Base-by-base conservation (phyloP, 1,140 invertebrate species). In the Batillaria attramentaria region DNA sequence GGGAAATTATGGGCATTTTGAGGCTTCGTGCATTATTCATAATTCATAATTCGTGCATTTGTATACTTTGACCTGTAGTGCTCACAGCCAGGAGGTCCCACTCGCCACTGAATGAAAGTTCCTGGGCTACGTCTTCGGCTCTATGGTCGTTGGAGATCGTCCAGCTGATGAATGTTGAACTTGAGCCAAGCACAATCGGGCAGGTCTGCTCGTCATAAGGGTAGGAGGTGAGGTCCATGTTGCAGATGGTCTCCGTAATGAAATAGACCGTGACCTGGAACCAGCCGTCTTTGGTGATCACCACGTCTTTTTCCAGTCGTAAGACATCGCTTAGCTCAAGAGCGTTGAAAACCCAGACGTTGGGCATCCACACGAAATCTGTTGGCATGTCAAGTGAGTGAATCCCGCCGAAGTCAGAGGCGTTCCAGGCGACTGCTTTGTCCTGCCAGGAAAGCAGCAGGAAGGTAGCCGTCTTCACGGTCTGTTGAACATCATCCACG, bases 181-280 rank as follows among this genome's bases (percentile, higher is more conserved):
- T 42, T 10, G 88, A 83, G n/a, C 80, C 79, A 41, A 85, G 80
- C 33, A 78, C 79, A 3, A 95, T 82, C 3, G 84, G 86, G 84
- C 95, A 96, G 0, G 85, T 91, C 85, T 96, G 95, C n/a, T 89
- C 89, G 86, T 95, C 95, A 78, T 93, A 94, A 0, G 95, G 95
- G 94, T 94, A 95, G 20, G 92, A 89, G 24, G 90, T 89, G 62
- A 95, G 90, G 92, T 99, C 95, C 84, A 98, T 98, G 92, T 97
- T 96, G 90, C 97, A 98, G 90, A 97, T 79, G 95, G 87, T 77
- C 24, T 70, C 57, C 0, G 62, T 42, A n/a, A 37, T 62, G 50
- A 72, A 39, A 79, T 78, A 77, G 37, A 78, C 57, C 20, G 79
- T 3, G 43, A 76, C 88, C 85, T 87, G 90, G 37, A 81, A 28